Base-by-base conservation (phyloP, 2,888 invertebrate species). In the Caenorhabditis sp. region DNA sequence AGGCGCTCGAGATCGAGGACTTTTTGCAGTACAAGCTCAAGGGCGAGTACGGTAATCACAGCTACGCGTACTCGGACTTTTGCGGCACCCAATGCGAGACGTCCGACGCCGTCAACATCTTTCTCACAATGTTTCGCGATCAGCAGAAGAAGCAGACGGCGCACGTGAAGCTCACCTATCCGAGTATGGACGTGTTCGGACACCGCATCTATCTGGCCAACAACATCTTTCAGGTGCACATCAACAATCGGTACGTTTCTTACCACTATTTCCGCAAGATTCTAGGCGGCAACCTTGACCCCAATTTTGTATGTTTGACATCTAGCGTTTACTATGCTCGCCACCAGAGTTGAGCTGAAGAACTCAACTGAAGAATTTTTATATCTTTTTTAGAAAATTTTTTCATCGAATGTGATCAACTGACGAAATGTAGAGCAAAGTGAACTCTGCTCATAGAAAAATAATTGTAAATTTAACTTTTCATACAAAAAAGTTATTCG, bases 51-150 rank as follows among this genome's bases (percentile, higher is more conserved):
- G 88, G 83, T 37, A 81, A 81, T 13, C 39, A 58, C 15, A 71
- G 39, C 24, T 88, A 85, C 61, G 45, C 88, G 37, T 88, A 88
- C 58, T 85, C 85, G 13, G 88, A 88, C 71, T 88, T 88, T 68
- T 88, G 88, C 55, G 88, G 88, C 30, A 85, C 87, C n/a, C 88
- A 88, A 73, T 88, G 88, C 65, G 88, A 88, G 50, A 88, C 87
- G 15, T 85, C 84, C 7, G 88, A 88, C 53, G 87, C 88, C 1
- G 88, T 84, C 26, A 86, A 82, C 78, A 86, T 88, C 43, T 88
- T 88, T 65, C 71, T 88, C 52, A 85, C 86, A 11, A 85, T 88
- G 83, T 88, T 83, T 80, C 82, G 87, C 13, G 88, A 88, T 77
- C 85, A 85, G 27, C 82, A 85, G 41, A 78, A 65, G 39, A 79